These are phyloP conservation scores for Kryptopterus vitreolus DNA, from an alignment of 2,797 vertebrate genomes.

Conservation along the genomic window DNA sequence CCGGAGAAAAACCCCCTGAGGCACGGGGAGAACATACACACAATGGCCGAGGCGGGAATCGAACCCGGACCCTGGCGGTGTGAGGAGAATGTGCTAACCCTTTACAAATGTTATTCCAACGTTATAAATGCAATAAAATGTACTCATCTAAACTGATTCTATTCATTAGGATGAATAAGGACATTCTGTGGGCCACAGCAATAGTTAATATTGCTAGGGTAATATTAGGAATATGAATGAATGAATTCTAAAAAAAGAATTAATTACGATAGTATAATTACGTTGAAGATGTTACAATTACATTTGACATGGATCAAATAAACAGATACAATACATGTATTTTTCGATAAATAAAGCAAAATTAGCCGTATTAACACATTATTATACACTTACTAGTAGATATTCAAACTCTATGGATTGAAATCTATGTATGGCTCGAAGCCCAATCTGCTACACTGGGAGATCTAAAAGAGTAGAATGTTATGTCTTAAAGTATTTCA, in stretches of 20 bases:
- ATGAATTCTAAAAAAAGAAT: background rate
- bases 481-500: too few species aligned
- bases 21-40: too few species aligned
- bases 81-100: too few species aligned
- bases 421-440: too few species aligned
- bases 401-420: background rate
- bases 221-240: background rate
- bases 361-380: background rate
- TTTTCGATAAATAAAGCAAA: slow-evolving; percentile 4
- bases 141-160: background rate
- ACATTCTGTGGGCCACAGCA: slow-evolving; percentile 62
- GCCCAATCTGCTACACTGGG: background rate
- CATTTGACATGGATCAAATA: background rate
- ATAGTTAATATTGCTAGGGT: slow-evolving; percentile 61
- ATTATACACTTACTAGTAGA: background rate
- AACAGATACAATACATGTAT: background rate
- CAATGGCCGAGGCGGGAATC: too few species aligned
- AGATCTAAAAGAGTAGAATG: too few species aligned
- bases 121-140: background rate
- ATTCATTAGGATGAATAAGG: slow-evolving; percentile 60
- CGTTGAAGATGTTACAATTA: background rate
- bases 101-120: too few species aligned
- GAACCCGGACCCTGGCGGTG: too few species aligned
- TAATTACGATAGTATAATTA: too few species aligned
- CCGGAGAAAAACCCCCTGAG: too few species aligned